A percentile compares a stretch with the other conserved stretches of the same genome.
These are phyloP conservation scores for Heliconius melpomene DNA, from an alignment of 1,140 invertebrate genomes.

Conservation along the genomic window DNA sequence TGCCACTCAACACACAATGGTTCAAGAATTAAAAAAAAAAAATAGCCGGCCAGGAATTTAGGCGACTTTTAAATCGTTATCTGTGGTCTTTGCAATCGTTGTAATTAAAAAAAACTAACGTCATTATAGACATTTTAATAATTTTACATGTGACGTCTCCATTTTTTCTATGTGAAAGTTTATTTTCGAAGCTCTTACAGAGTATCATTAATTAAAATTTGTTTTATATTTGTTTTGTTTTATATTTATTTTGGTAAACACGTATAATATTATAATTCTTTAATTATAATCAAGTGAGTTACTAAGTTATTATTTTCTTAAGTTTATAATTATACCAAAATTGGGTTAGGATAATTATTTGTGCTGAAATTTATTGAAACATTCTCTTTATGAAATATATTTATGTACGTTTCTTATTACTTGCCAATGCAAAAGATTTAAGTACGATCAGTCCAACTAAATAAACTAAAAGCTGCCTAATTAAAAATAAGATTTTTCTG, in stretches of 20 bases:
- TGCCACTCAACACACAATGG: no score
- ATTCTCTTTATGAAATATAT: no score
- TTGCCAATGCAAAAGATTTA: no score
- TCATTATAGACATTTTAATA: background rate
- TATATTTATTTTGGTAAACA: background rate
- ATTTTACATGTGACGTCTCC: background rate
- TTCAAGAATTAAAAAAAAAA: background rate
- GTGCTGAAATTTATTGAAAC: no score
- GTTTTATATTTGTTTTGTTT: background rate
- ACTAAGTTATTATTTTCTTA: no score
- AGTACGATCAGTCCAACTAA: no score
- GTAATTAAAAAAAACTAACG: background rate
- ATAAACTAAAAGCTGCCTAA: no score
- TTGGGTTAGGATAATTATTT: no score
- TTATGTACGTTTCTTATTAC: no score
- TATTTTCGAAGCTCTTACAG: background rate
- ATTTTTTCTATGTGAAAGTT: background rate
- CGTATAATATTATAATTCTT: no score
- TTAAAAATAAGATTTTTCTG: no score
- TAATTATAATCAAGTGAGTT: background rate
- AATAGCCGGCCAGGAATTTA: background rate
- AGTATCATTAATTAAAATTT: background rate
- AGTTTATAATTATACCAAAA: no score
- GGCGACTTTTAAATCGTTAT: background rate
- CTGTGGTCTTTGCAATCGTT: background rate